Conservation (phyloP, 1,140 invertebrate species). For the Lepidurus couesii region DNA sequence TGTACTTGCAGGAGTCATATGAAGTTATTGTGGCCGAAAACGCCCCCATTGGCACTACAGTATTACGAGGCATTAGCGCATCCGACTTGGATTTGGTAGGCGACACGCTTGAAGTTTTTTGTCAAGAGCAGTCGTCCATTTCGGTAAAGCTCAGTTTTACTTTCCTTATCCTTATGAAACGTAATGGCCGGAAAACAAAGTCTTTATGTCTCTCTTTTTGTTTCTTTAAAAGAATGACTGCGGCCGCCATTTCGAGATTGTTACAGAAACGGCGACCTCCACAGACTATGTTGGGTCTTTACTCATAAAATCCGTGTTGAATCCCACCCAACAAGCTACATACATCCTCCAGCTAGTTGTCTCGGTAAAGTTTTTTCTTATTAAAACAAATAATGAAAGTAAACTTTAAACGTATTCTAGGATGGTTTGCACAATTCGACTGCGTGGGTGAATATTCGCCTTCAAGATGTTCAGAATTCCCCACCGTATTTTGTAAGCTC, state of each 20-base stretch:
- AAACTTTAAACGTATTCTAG: slow-evolving; percentile 45
- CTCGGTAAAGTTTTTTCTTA: neutral
- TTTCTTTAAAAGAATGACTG: neutral
- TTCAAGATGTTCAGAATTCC: slow-evolving; percentile 56
- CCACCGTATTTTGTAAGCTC: slow-evolving; percentile 44
- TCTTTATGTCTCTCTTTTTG: neutral
- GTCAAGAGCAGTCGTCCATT: slow-evolving; percentile 46
- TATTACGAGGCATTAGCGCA: slow-evolving; percentile 65
- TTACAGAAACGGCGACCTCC: neutral
- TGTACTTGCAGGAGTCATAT: slow-evolving; percentile 61
- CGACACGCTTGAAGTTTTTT: slow-evolving; percentile 69
- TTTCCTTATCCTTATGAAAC: neutral
- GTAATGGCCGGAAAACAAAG: neutral
- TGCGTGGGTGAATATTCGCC: slow-evolving; percentile 65
- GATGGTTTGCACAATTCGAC: slow-evolving; percentile 69
- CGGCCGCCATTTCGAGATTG: neutral
- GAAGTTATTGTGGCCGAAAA: slow-evolving; percentile 72
- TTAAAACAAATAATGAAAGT: slow-evolving; percentile 33
- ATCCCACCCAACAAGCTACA: neutral
- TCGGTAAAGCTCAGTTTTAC: slow-evolving; percentile 7
- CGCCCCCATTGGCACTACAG: slow-evolving; percentile 61
- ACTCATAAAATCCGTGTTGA: neutral
- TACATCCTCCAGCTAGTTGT: neutral
- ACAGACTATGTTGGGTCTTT: neutral
- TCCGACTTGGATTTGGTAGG: slow-evolving; percentile 72